phyloP scores from a whole-genome alignment of 2,888 invertebrate genomes.

The Volucella zonaria region DNA sequence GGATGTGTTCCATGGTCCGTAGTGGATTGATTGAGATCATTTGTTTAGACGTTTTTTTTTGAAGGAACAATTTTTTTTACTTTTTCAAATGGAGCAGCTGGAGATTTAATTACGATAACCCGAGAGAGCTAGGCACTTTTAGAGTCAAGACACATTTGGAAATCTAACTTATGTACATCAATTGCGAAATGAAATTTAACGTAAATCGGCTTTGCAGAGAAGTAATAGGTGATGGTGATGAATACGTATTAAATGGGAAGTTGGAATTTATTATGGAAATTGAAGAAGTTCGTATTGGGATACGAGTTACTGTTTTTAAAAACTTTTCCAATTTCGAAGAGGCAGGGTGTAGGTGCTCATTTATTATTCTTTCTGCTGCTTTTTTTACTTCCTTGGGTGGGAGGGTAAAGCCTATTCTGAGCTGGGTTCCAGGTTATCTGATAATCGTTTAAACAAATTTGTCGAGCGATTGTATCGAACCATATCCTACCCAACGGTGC shows the following conservation, averaged over 20 bases:
- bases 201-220: slow-evolving; percentile 7
- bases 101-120: slow-evolving; percentile 65
- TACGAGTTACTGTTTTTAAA: no score
- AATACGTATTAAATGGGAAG: slow-evolving; percentile 38
- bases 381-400: no score
- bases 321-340: no score
- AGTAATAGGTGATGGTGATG: slow-evolving; percentile 30
- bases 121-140: neutral
- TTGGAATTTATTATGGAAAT: slow-evolving; percentile 13
- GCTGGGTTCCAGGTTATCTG: no score
- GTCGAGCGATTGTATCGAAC: no score
- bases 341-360: no score
- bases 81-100: slow-evolving; percentile 16
- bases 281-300: neutral
- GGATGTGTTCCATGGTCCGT: neutral
- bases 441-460: no score
- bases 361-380: no score
- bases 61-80: neutral
- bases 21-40: slow-evolving; percentile 42
- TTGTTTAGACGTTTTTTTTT: slow-evolving; percentile 28
- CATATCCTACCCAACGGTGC: no score
- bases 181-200: slow-evolving; percentile 22
- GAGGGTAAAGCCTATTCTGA: no score
- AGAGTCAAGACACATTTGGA: slow-evolving; percentile 31
- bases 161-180: slow-evolving; percentile 18